phyloP scores from a whole-genome alignment of 2,113 vertebrate species.

The human (Homo sapiens) region GRCh38 chr17:35075001-35075500 shows the following conservation, averaged over 20 bases:
- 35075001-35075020: constrained; percentile 31
- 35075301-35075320: not conserved
- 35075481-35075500: constrained; percentile 73
- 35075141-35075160: not conserved
- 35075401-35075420: constrained; percentile 80
- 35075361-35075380: constrained; percentile 1
- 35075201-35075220: not conserved
- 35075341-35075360: constrained; percentile 33
- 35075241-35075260: not conserved
- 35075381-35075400: constrained; percentile 52
- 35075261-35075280: not conserved
- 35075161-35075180: not conserved
- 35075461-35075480: constrained; percentile 76
- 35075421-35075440: constrained; percentile 71
- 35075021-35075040: constrained; percentile 45
- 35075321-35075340: not conserved
- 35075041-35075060: constrained; percentile 46
- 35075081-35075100: constrained; percentile 5
- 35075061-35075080: not conserved
- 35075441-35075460: constrained; percentile 62
- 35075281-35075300: not conserved
- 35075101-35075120: not conserved
- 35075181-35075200: not conserved
- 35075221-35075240: not conserved
- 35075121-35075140: constrained; percentile 15